Evolutionary conservation across 2,888 invertebrate species (phyloP), one percentile per base, ranked within the genome.

Genomic region (Hanleya hanleyi): DNA sequence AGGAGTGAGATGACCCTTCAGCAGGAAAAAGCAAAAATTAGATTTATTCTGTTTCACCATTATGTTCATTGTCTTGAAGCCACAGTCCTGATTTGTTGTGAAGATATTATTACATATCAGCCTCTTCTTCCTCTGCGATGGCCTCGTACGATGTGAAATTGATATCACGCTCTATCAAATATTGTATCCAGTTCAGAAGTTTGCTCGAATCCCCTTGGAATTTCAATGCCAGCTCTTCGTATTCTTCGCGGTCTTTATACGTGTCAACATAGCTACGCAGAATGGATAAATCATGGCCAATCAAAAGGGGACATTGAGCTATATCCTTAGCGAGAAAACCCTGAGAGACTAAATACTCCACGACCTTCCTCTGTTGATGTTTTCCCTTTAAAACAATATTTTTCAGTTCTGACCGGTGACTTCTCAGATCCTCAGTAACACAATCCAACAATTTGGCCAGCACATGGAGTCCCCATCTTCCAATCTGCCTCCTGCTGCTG

Each of bases 81-180:
- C n/a, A n/a, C n/a, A n/a, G n/a, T n/a, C n/a, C n/a, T n/a, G n/a
- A n/a, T n/a, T n/a, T n/a, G n/a, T n/a, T n/a, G n/a, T n/a, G n/a
- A n/a, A n/a, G n/a, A n/a, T n/a, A n/a, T n/a, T n/a, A n/a, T n/a
- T n/a, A n/a, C n/a, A n/a, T n/a, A 41, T 67, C 62, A 0, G 49
- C 74, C 12, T 35, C 22, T 22, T 73, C 70, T 62, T 62, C 67
- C 9, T 70, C 68, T 12, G 51, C 67, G n/a, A 65, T n/a, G 35
- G 69, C 64, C 12, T 66, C 70, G 15, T 64, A 1, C 7, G 69
- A 50, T 1, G 47, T 36, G 37, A 78, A 78, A 65, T 77, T 78
- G 37, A 68, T 62, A 35, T 77, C 75, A 26, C 64, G 69, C 41
- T 78, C 78, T 9, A 78, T 69, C 18, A 77, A 41, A 38, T 77